Evolutionary conservation across 2,113 vertebrate species (phyloP), one percentile per base, ranked within the genome.

Genomic region (Lipophrys pholis): DNA sequence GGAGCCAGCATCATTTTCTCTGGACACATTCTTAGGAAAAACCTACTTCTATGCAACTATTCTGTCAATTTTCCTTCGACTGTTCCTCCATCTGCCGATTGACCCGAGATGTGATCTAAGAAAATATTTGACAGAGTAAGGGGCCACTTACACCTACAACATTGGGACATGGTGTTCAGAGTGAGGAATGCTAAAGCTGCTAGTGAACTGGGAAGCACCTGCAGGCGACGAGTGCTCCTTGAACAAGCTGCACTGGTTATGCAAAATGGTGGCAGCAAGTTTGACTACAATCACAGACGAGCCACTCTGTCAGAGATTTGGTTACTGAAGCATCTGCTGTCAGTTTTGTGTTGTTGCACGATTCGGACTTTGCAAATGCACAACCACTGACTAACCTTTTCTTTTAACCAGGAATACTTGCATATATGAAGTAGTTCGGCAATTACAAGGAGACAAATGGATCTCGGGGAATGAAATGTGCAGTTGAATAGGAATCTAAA

Each of bases 191-290:
- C 69, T 59, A 6, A 54, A 75, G 81, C 78, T 89, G 74, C 83
- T 64, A 73, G 56, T 41, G 68, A 52, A 59, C 21, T 68, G 74
- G 40, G 67, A 69, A 71, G 78, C 83, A 86, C 85, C 89, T 88
- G 77, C 63, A 85, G 58, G 69, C 69, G 54, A 41, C 5, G 49
- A 78, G 50, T 0, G 40, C 21, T 76, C 53, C 21, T 67, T 41
- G 17, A 78, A 81, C 83, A 82, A 76, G 78, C 73, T 69, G 38
- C 60, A 68, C 87, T 75, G 69, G 81, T 84, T 79, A 49, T 75
- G 56, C 69, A 83, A 83, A 89, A 79, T 48, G 39, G 49, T 70
- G 64, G 40, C 59, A 70, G 51, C 54, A 57, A 38, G 69, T 80
- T 87, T 6, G 30, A 65, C 55, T 8, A 81, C 54, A 76, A 89